phyloP scores from a whole-genome alignment of 2,797 vertebrate genomes.

The Scarus forsteni region DNA sequence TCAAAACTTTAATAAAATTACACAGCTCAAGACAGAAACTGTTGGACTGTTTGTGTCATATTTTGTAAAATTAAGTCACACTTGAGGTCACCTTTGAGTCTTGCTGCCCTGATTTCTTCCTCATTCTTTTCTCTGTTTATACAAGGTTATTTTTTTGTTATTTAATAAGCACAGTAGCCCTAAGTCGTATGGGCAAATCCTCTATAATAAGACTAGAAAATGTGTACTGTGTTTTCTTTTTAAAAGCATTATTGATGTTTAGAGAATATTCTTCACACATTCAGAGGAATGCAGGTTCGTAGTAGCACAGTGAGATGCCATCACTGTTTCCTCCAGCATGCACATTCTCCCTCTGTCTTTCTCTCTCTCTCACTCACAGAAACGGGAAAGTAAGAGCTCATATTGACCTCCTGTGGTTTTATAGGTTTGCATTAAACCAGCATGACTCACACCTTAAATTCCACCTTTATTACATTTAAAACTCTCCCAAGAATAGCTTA shows the following conservation, averaged over 20 bases:
- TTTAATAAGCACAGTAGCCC: too few species aligned
- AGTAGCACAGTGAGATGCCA: slow-evolving; percentile 35
- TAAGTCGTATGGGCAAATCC: too few species aligned
- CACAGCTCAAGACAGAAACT: too few species aligned
- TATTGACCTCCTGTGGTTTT: slow-evolving; percentile 71
- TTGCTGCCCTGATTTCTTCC: too few species aligned
- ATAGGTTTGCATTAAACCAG: slow-evolving; percentile 69
- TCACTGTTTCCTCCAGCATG: slow-evolving; percentile 50
- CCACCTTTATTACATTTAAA: slow-evolving; percentile 33
- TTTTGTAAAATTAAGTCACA: too few species aligned
- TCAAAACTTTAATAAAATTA: too few species aligned
- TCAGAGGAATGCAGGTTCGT: neutral
- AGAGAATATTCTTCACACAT: neutral
- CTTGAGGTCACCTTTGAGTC: too few species aligned
- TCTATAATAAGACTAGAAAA: too few species aligned
- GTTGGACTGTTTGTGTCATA: too few species aligned
- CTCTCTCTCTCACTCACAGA: slow-evolving; percentile 34
- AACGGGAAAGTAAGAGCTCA: slow-evolving; percentile 58
- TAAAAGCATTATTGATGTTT: neutral
- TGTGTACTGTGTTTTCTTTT: neutral
- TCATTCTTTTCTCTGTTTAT: too few species aligned
- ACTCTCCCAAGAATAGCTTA: slow-evolving; percentile 38
- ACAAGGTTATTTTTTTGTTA: too few species aligned
- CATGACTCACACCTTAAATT: slow-evolving; percentile 77
- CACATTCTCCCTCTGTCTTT: slow-evolving; percentile 40